Percentiles rank a stretch among this genome's conserved stretches.
Evolutionary conservation across 2,797 vertebrate genomes (phyloP).

Genomic region (Mycteria americana): DNA sequence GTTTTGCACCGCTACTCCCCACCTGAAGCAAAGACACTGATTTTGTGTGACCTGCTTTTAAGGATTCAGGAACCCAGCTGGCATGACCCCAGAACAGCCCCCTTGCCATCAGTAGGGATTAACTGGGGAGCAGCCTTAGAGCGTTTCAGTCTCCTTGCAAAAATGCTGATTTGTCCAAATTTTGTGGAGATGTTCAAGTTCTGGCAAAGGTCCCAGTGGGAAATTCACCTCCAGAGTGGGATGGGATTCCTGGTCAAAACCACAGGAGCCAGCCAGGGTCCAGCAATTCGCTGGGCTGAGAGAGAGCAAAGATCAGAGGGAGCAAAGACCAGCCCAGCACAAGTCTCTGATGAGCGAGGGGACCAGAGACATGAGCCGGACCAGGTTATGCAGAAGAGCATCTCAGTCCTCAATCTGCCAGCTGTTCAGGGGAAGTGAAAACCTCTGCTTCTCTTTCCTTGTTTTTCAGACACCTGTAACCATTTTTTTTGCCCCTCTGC

Average conservation of each 20-base stretch:
- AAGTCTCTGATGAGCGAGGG: neutral
- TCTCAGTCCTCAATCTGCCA: neutral
- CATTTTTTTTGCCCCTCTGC: neutral
- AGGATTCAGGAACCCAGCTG: neutral
- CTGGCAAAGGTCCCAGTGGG: neutral
- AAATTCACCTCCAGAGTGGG: neutral
- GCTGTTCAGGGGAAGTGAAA: neutral
- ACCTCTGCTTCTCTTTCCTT: neutral
- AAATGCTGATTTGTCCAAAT: neutral
- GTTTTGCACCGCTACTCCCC: neutral
- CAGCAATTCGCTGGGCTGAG: neutral
- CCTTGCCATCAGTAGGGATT: neutral
- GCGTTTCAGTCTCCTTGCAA: neutral
- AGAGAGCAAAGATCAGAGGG: neutral
- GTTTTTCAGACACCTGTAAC: neutral
- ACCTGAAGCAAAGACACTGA: neutral
- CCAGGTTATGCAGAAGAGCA: neutral
- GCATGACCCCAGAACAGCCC: rapidly evolving
- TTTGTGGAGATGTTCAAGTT: neutral
- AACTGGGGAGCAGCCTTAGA: rapidly evolving
- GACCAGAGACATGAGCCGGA: rapidly evolving
- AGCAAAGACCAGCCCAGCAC: too few relatives aligned
- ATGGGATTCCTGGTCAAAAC: neutral
- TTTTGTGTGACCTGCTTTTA: neutral
- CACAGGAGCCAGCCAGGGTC: neutral